These are phyloP conservation scores for Apostichopus californicus DNA, from an alignment of 35 echinoderm and acorn worm genomes.

Conservation along the genomic window DNA sequence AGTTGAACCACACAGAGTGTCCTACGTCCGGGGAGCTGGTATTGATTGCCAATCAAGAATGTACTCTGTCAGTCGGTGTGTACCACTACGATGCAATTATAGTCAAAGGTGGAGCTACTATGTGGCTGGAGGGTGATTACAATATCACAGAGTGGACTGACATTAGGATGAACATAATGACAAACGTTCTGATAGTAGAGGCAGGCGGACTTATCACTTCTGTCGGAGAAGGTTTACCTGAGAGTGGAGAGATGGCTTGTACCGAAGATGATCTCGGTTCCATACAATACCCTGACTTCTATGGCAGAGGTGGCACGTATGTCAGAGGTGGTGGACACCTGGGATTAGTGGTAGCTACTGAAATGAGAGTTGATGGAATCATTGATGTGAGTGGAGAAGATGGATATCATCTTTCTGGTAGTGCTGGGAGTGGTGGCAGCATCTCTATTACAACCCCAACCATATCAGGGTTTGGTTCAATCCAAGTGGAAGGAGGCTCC, in stretches of 20 bases:
- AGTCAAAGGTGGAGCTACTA: conserved; percentile 68
- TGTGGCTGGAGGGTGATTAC: conserved; percentile 57
- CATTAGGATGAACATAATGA: conserved; percentile 46
- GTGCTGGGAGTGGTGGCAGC: conserved; percentile 84
- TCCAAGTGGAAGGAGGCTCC: conserved; percentile 56
- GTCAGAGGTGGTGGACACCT: conserved; percentile 76
- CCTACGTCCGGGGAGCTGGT: conserved; percentile 13
- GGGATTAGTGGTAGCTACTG: conserved; percentile 27
- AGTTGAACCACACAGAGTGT: not conserved
- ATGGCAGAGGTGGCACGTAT: conserved; percentile 61
- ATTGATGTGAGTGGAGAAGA: conserved; percentile 66
- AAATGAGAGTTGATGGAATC: conserved; percentile 57
- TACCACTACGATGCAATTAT: conserved; percentile 55
- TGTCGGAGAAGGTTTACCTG: conserved; percentile 49
- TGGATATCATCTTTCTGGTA: not conserved
- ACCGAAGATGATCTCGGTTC: conserved; percentile 66
- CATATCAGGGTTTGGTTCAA: conserved; percentile 63
- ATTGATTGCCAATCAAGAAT: conserved; percentile 49
- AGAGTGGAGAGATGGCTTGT: conserved; percentile 19
- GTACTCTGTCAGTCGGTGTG: conserved; percentile 44
- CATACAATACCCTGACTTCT: conserved; percentile 55
- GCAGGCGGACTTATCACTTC: conserved; percentile 68
- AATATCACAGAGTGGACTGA: conserved; percentile 35
- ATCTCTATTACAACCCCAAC: conserved; percentile 54
- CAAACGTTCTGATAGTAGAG: conserved; percentile 46